These are phyloP conservation scores for Erynnis tages DNA, from an alignment of 2,888 invertebrate species.

Conservation along the genomic window DNA sequence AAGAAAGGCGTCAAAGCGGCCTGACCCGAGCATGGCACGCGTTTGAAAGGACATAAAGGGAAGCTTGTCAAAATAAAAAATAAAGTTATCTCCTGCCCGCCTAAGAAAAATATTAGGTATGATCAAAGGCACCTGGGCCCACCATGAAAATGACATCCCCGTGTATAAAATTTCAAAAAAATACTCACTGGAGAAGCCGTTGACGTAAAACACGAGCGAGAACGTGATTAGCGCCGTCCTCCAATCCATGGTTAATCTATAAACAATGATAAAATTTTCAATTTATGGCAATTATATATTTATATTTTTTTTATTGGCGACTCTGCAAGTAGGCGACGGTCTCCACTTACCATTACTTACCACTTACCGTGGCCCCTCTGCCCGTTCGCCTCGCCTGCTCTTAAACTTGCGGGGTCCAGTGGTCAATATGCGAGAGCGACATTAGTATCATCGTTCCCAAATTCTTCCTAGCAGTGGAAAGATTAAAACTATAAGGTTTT, in stretches of 20 bases:
- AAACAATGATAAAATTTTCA: slow-evolving; percentile 39
- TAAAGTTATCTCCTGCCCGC: slow-evolving; percentile 2
- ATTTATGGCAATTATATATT: no score
- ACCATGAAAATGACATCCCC: not conserved
- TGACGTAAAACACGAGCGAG: slow-evolving; percentile 58
- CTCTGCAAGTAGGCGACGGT: no score
- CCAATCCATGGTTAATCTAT: slow-evolving; percentile 73
- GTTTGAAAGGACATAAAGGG: slow-evolving; percentile 21
- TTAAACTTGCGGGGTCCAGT: no score
- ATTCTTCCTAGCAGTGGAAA: no score
- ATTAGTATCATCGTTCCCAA: no score
- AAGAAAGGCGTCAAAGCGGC: slow-evolving; percentile 10
- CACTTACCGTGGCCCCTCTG: no score
- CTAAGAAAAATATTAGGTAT: slow-evolving; percentile 1
- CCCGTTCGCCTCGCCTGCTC: no score
- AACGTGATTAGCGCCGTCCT: slow-evolving; percentile 54
- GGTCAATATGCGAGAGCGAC: no score
- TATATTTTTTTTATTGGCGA: no score
- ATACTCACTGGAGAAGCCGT: slow-evolving; percentile 74
- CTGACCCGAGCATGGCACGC: slow-evolving; percentile 8
- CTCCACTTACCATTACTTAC: no score
- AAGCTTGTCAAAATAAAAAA: slow-evolving; percentile 23
- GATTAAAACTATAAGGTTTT: no score
- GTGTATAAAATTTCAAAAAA: not conserved
- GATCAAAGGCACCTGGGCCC: slow-evolving; percentile 10